Conservation (phyloP, 2,888 invertebrate species). For the Euclidia mi region DNA sequence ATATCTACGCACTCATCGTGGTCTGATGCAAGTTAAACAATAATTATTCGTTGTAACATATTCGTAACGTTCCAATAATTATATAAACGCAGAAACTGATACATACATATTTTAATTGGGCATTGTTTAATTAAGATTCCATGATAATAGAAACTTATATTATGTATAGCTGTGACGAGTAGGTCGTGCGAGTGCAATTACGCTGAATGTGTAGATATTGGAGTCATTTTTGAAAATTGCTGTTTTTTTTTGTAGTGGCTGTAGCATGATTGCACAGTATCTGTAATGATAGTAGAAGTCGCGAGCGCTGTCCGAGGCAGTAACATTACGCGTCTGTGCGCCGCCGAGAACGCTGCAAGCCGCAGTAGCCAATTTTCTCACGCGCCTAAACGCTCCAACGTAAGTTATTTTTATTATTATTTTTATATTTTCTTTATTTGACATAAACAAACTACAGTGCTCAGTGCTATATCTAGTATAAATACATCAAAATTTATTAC, state of each 20-base stretch:
- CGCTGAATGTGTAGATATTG: slow-evolving; percentile 7
- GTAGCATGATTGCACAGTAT: slow-evolving; percentile 57
- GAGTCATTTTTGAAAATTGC: slow-evolving; percentile 21
- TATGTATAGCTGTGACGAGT: neutral
- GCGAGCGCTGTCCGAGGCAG: slow-evolving; percentile 23
- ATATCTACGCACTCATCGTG: neutral
- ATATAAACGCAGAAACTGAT: slow-evolving; percentile 8
- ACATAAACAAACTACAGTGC: neutral
- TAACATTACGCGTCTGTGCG: slow-evolving; percentile 54
- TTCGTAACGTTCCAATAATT: slow-evolving; percentile 2
- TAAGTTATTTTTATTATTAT: slow-evolving; percentile 43
- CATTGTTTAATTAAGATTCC: slow-evolving; percentile 17
- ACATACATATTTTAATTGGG: slow-evolving; percentile 16
- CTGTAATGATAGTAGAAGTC: slow-evolving; percentile 45
- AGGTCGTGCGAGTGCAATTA: slow-evolving; percentile 9
- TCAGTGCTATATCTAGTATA: too few species aligned
- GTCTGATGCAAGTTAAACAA: slow-evolving; percentile 7
- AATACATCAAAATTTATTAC: too few species aligned
- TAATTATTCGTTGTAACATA: neutral
- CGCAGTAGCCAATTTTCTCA: slow-evolving; percentile 26
- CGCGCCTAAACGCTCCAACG: slow-evolving; percentile 30
- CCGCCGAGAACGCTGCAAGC: slow-evolving; percentile 49
- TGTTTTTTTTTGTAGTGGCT: slow-evolving; percentile 20
- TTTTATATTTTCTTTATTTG: neutral
- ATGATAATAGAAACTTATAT: slow-evolving; percentile 3